Percentiles rank a stretch among this genome's conserved stretches.
Evolutionary conservation across 2,888 invertebrate species (phyloP).

Genomic region (Horisme vitalbata): DNA sequence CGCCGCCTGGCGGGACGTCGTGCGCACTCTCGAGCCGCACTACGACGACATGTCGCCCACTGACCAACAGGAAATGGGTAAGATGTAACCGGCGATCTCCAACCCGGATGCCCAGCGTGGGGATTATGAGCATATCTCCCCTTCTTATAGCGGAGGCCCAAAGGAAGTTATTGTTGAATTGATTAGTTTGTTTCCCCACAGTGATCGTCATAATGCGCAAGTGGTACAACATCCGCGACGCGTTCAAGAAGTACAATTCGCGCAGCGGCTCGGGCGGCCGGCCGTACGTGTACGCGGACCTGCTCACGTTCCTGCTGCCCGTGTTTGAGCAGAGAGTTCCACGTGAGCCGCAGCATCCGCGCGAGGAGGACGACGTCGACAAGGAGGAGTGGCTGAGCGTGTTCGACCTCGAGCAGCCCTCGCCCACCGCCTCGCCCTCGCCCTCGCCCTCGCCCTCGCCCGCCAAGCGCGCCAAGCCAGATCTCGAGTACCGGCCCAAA

Average conservation of each 20-base stretch:
- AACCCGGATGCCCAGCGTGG: too few relatives aligned
- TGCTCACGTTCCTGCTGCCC: conserved; percentile 46
- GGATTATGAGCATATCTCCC: too few relatives aligned
- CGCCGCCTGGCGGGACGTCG: conserved; percentile 41
- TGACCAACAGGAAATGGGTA: conserved; percentile 23
- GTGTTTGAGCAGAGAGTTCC: background rate
- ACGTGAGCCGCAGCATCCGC: too few relatives aligned
- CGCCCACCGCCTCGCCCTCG: conserved; percentile 10
- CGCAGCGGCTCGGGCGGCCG: conserved; percentile 13
- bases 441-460: conserved; percentile 13
- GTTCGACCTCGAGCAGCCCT: conserved; percentile 45
- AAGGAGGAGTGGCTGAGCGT: conserved; percentile 52
- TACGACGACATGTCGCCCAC: conserved; percentile 28
- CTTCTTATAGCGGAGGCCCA: too few relatives aligned
- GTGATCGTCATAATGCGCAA: conserved; percentile 41
- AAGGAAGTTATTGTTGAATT: too few relatives aligned
- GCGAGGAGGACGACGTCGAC: conserved; percentile 29
- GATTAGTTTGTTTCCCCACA: conserved; percentile 11
- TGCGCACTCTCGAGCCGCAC: conserved; percentile 35
- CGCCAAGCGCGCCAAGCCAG: conserved; percentile 39
- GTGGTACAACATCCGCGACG: conserved; percentile 49
- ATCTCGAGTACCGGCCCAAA: conserved; percentile 30
- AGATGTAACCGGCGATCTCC: too few relatives aligned
- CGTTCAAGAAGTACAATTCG: conserved; percentile 44
- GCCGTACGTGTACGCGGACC: conserved; percentile 54